These are phyloP conservation scores for Thumatha senex DNA, from an alignment of 2,888 invertebrate genomes.

Conservation along the genomic window DNA sequence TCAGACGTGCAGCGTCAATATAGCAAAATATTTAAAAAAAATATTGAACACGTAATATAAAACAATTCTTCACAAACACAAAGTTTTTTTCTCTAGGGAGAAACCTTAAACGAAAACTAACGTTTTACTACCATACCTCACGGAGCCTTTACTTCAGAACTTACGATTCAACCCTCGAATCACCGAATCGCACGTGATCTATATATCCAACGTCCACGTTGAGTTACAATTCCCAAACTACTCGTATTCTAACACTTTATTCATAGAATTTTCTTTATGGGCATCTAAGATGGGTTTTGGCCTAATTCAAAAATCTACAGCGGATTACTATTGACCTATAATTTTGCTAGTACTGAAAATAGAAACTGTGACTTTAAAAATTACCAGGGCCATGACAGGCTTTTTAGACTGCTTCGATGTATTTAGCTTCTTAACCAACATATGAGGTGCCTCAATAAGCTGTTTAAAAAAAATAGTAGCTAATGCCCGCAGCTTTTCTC, in stretches of 20 bases:
- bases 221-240: conserved; percentile 36
- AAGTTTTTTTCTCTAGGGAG: background rate
- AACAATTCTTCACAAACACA: background rate
- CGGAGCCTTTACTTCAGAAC: conserved; percentile 10
- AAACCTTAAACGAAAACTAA: conserved; percentile 5
- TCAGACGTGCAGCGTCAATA: too few relatives aligned
- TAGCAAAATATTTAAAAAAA: too few relatives aligned
- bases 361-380: too few relatives aligned
- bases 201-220: conserved; percentile 16
- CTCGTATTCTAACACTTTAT: conserved; percentile 29
- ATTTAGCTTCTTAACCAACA: too few relatives aligned
- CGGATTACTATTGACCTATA: background rate
- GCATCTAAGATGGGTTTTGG: conserved; percentile 8
- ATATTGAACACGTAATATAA: too few relatives aligned
- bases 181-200: conserved; percentile 27
- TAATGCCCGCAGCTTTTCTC: too few relatives aligned
- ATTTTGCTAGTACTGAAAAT: too few relatives aligned
- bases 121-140: conserved; percentile 2
- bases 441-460: too few relatives aligned
- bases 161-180: conserved; percentile 17
- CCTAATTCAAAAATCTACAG: conserved; percentile 2
- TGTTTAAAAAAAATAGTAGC: too few relatives aligned
- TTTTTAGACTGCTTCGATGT: too few relatives aligned
- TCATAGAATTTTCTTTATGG: conserved; percentile 28
- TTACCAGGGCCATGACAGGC: too few relatives aligned